phyloP scores from a whole-genome alignment of 2,113 vertebrate genomes.

The Sialia sialis region DNA sequence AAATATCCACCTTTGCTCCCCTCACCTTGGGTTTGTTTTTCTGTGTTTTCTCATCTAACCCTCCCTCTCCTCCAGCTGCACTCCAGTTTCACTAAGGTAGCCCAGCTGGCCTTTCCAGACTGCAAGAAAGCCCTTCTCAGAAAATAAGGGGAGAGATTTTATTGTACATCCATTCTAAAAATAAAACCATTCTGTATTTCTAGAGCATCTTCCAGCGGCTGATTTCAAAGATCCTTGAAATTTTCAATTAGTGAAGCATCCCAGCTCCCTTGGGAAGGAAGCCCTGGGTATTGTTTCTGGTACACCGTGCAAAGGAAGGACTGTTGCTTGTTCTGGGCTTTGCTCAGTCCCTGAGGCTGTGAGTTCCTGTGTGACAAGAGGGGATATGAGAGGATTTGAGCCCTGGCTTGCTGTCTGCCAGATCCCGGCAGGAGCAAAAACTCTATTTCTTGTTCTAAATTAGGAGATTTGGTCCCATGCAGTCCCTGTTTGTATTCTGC shows the following conservation, averaged over 20 bases:
- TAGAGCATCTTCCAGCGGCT: neutral
- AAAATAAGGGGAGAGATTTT: neutral
- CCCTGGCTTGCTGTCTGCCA: neutral
- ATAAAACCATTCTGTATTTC: neutral
- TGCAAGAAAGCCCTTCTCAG: neutral
- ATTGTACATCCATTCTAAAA: neutral
- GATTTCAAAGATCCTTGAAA: constrained; percentile 31
- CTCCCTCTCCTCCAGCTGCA: neutral
- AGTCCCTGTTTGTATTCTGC: neutral
- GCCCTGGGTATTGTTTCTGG: neutral
- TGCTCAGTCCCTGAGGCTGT: neutral
- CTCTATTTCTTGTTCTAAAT: neutral
- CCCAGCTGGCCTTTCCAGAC: neutral
- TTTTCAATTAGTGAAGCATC: neutral
- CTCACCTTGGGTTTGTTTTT: neutral
- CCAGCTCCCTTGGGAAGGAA: neutral
- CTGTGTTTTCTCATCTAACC: neutral
- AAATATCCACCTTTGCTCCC: neutral
- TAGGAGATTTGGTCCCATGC: neutral
- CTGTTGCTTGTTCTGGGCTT: neutral
- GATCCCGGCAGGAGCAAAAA: neutral
- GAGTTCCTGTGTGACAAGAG: neutral
- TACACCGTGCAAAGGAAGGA: accelerated
- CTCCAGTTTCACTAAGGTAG: neutral
- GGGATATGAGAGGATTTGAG: neutral